A percentile compares a stretch with the other conserved stretches of the same genome.
Evolutionary conservation across 2,797 vertebrate genomes (phyloP).

Genomic region (Notolepis coatsorum): DNA sequence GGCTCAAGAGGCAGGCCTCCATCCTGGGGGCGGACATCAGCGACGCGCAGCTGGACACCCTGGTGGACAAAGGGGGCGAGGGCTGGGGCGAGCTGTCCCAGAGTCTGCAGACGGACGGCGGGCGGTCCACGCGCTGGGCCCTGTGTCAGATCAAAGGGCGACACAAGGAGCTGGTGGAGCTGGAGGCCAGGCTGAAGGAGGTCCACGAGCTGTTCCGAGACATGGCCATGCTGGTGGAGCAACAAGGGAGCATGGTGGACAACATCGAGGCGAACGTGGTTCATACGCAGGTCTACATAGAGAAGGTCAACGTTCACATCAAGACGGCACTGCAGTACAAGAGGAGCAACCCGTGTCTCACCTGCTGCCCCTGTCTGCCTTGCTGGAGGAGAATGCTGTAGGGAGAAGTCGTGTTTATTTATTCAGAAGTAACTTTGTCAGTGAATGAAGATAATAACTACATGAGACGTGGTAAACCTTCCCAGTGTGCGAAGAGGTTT

Average conservation of each 20-base stretch:
- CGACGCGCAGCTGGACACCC: slow-evolving; percentile 84
- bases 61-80: slow-evolving; percentile 88
- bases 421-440: neutral
- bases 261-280: slow-evolving; percentile 86
- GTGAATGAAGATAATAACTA: neutral
- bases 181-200: slow-evolving; percentile 87
- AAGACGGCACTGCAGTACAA: slow-evolving; percentile 84
- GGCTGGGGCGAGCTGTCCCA: slow-evolving; percentile 89
- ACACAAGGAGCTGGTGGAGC: slow-evolving; percentile 89
- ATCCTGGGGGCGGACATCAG: slow-evolving; percentile 89
- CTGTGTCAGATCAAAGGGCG: slow-evolving; percentile 87
- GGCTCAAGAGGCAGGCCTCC: slow-evolving; percentile 91
- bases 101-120: slow-evolving; percentile 81
- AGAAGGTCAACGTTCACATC: slow-evolving; percentile 78
- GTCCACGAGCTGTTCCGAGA: slow-evolving; percentile 88
- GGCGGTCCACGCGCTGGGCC: slow-evolving; percentile 80
- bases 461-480: too few relatives aligned
- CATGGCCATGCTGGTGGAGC: slow-evolving; percentile 88
- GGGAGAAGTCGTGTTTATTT: neutral
- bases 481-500: neutral
- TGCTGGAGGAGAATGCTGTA: slow-evolving; percentile 65
- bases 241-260: slow-evolving; percentile 85
- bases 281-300: slow-evolving; percentile 80
- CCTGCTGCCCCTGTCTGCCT: slow-evolving; percentile 86
- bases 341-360: slow-evolving; percentile 84